A percentile compares a stretch with the other conserved stretches of the same genome.
Evolutionary conservation across 2,888 invertebrate genomes (phyloP).

Genomic region (Steinernema scapterisci): DNA sequence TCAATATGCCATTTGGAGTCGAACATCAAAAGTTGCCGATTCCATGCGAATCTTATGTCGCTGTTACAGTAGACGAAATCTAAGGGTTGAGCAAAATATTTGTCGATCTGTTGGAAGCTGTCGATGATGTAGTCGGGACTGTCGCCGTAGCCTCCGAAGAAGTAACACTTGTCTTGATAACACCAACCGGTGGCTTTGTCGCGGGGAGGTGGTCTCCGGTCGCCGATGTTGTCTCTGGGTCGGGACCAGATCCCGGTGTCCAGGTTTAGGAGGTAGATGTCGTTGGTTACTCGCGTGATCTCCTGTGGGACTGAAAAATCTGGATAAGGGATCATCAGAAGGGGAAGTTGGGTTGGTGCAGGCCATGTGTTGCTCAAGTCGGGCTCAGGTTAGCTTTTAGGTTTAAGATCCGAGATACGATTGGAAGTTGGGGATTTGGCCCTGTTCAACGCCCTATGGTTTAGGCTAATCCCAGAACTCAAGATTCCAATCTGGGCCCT

Average conservation of each 20-base stretch:
- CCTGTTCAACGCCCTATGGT: too few relatives aligned
- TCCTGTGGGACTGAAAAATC: conserved; percentile 10
- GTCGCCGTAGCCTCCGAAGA: conserved; percentile 44
- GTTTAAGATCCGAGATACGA: too few relatives aligned
- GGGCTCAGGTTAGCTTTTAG: too few relatives aligned
- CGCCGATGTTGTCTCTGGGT: conserved; percentile 21
- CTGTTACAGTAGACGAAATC: conserved; percentile 11
- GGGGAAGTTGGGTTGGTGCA: too few relatives aligned
- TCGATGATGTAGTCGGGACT: conserved; percentile 21
- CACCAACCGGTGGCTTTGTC: conserved; percentile 43
- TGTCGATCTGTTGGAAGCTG: not conserved
- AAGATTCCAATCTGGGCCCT: too few relatives aligned
- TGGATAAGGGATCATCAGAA: too few relatives aligned
- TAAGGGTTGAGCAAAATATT: not conserved
- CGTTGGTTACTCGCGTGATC: not conserved
- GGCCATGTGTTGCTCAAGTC: too few relatives aligned
- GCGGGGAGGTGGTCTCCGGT: conserved; percentile 40
- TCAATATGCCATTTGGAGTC: conserved; percentile 37
- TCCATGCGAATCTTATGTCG: conserved; percentile 35
- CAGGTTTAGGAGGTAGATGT: conserved; percentile 26
- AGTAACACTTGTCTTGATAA: conserved; percentile 40
- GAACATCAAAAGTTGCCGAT: conserved; percentile 42
- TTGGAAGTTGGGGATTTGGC: too few relatives aligned
- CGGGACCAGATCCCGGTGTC: conserved; percentile 25
- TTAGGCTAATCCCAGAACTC: too few relatives aligned